Evolutionary conservation across 2,113 vertebrate genomes (phyloP), one percentile per base, ranked within the genome.

Genomic region (Aspiorhynchus laticeps): DNA sequence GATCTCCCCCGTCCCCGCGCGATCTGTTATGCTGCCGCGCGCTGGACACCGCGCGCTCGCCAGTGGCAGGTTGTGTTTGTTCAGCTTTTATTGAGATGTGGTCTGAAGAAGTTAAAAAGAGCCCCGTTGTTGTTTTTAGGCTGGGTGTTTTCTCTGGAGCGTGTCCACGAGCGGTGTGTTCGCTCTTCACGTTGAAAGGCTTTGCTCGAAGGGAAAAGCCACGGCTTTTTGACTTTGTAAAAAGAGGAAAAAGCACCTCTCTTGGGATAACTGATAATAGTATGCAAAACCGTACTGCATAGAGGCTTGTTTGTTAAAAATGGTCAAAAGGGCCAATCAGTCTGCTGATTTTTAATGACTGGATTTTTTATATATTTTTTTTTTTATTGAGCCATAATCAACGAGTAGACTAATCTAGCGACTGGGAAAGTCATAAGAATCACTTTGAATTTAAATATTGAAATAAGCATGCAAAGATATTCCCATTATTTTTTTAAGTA

Each of bases 81-180:
- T 95, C 95, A 96, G 96, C 96, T 96, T 96, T 95, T 94, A 94
- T 95, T 95, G 93, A 95, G 94, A 95, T 84, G 93, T 91, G 95
- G 94, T 93, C 93, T 92, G 92, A 94, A 94, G 92, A 95, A 94
- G 92, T 96, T 96, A 94, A 96, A 96, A 95, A 92, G 92, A 93
- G 93, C 90, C 87, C 92, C 91, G 92, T 93, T 95, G 94, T 94
- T 96, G 92, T 96, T 97, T 93, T 93, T 93, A 80, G 93, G 87
- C 90, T 94, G 95, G 90, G 88, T 94, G 93, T 94, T 94, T 94
- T 94, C 92, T 92, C 93, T 94, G 93, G 94, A 94, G 92, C 88
- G 48, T 86, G 89, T 94, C 94, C 93, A 94, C 89, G 90, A 85
- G 89, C 91, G 86, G 38, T 86, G 90, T n/a, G 51, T 93, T 93